Percentiles rank a stretch among this genome's conserved stretches.
Evolutionary conservation across 2,113 vertebrate species (phyloP).

Genomic region (Jaculus jaculus): DNA sequence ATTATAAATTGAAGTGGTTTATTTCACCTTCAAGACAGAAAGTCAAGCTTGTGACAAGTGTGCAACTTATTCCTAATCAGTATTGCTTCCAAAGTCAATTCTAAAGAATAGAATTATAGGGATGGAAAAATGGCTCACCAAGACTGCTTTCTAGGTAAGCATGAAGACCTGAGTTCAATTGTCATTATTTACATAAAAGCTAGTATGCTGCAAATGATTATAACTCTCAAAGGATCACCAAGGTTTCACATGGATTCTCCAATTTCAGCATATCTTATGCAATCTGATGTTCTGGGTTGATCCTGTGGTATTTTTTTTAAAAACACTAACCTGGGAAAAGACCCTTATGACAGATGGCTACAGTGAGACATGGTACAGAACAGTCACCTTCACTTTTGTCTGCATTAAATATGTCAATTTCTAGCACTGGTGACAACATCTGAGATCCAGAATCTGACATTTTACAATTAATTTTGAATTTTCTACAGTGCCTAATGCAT

Average conservation of each 20-base stretch:
- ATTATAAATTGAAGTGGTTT: neutral
- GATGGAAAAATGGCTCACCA: neutral
- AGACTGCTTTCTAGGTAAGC: no score
- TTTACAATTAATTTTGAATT: conserved; percentile 21
- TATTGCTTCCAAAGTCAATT: neutral
- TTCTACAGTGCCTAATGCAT: neutral
- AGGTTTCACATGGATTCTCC: neutral
- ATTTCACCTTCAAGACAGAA: neutral
- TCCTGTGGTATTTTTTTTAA: neutral
- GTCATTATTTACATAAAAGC: no score
- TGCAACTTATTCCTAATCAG: neutral
- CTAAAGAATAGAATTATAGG: neutral
- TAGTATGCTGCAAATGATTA: no score
- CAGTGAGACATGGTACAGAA: neutral
- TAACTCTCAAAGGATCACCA: no score
- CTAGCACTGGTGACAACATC: neutral
- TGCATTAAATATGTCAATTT: conserved; percentile 16
- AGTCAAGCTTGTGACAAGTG: neutral
- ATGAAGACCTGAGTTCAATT: no score
- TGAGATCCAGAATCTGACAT: neutral
- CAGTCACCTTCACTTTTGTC: neutral
- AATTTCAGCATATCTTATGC: neutral
- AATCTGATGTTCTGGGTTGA: neutral
- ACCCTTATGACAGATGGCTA: neutral
- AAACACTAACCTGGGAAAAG: neutral